phyloP scores from a whole-genome alignment of 1,140 invertebrate genomes.

The Palaemon carinicauda region DNA sequence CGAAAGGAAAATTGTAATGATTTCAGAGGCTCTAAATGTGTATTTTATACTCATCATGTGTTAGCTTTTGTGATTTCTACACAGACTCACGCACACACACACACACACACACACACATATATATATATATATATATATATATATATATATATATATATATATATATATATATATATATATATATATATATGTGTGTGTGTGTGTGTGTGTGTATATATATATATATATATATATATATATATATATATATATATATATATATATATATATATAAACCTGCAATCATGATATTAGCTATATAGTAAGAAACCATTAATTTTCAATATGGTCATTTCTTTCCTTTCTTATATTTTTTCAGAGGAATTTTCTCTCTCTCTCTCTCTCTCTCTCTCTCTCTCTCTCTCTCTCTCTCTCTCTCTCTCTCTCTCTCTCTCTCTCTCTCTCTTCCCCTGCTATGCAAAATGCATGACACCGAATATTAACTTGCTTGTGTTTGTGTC shows the following conservation, averaged over 20 bases:
- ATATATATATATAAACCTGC: neutral
- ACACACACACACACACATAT: neutral
- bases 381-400: slow-evolving; percentile 11
- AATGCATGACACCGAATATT: slow-evolving; percentile 22
- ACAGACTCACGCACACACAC: neutral
- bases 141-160: neutral
- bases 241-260: neutral
- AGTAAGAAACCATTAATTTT: too few species aligned
- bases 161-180: neutral
- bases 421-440: slow-evolving; percentile 14
- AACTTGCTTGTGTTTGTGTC: neutral
- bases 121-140: neutral
- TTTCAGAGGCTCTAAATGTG: too few species aligned
- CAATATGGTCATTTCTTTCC: too few species aligned
- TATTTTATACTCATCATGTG: too few species aligned
- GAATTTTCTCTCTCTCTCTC: slow-evolving; percentile 5
- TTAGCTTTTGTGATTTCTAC: too few species aligned
- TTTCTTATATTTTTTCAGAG: too few species aligned
- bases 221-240: neutral
- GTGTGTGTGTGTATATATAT: neutral
- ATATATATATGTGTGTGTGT: neutral
- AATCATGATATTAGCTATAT: too few species aligned
- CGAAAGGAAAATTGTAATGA: too few species aligned
- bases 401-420: slow-evolving; percentile 2
- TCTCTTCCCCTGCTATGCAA: slow-evolving; percentile 4